Evolutionary conservation across 1,140 invertebrate species (phyloP).

Genomic region (Halictus rubicundus): DNA sequence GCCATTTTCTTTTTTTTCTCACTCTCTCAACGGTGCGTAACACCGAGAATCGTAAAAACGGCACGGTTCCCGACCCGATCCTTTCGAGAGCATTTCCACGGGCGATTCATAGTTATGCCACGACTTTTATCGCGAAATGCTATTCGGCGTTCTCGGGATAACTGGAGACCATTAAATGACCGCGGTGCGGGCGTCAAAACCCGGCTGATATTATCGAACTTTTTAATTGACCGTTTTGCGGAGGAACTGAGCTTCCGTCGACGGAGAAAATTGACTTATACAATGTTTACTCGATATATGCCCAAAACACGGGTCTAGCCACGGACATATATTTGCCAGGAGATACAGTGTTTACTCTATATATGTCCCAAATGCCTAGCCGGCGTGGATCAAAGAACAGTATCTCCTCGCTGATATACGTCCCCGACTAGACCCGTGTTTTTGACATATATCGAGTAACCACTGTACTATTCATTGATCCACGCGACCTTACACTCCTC

Average conservation of each 20-base stretch:
- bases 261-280: neutral
- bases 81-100: constrained; percentile 6
- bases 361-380: too few species aligned
- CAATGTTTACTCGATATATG: too few species aligned
- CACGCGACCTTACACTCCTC: too few species aligned
- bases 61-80: constrained; percentile 17
- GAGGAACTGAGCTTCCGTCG: neutral
- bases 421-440: too few species aligned
- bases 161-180: neutral
- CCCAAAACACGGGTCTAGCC: too few species aligned
- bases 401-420: too few species aligned
- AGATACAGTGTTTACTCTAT: too few species aligned
- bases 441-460: too few species aligned
- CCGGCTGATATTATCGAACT: neutral
- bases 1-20: neutral
- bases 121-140: neutral
- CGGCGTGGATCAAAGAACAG: too few species aligned
- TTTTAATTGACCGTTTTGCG: neutral
- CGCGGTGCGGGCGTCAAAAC: neutral
- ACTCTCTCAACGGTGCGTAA: neutral
- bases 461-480: too few species aligned
- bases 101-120: neutral
- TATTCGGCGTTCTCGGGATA: neutral
- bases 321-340: too few species aligned
- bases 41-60: constrained; percentile 38